Evolutionary conservation across 2,797 vertebrate species (phyloP), one percentile per base, ranked within the genome.

Genomic region (Danio choprae): DNA sequence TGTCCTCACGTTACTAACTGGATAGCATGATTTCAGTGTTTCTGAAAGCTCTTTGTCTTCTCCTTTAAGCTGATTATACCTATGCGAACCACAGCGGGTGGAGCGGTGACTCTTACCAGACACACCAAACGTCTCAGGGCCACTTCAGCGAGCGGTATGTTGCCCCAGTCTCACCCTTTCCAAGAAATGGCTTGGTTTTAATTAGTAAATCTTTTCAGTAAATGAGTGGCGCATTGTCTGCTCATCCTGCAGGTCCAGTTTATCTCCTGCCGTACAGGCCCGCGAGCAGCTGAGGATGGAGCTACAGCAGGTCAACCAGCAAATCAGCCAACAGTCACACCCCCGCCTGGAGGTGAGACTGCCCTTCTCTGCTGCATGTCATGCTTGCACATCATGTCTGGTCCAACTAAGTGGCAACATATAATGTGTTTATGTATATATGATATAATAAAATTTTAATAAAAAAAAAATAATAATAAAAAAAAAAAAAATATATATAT

Each of bases 41-140:
- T 36, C 7, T 36, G 1, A 43, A 51, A 12, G 40, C 4, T 16
- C 38, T 43, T 43, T 55, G 15, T 7, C 4, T 0, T 64, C 10
- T 70, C 4, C 65, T 15, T n/a, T n/a, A 89, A 88, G 55, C 88
- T 93, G 97, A 99, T 88, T 98, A 98, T 88, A 92, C 90, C 81
- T 96, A 97, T 68, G 96, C 95, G 4, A 96, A 91, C 89, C 98
- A 96, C 0, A 81, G 90, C 84, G 93, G 95, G 87, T 98, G 97
- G 97, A 95, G 95, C 86, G 92, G 89, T 44, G 91, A 95, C 87
- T 91, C 96, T 8, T 98, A 98, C 85, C 92, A 95, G 83, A 91
- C 95, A 81, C 96, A 97, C 92, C 96, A 94, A 87, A 91, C 91
- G 89, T 94, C 98, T 97, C 97, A 98, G 96, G 97, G 96, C 95